Conservation (phyloP, 2,797 vertebrate genomes). For the Paguma larvata region DNA sequence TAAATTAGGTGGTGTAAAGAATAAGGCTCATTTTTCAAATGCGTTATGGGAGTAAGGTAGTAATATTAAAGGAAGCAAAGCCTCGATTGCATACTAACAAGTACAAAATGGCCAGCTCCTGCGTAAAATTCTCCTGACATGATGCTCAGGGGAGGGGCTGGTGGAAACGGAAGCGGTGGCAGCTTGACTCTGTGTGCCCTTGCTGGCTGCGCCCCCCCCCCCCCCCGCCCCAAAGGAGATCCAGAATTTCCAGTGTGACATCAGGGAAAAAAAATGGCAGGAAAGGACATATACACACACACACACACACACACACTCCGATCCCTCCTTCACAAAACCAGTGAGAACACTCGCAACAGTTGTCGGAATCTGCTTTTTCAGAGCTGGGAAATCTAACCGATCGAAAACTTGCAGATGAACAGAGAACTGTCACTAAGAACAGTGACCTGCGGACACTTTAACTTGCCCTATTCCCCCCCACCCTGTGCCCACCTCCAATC, state of each 20-base stretch:
- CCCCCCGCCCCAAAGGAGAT: fast-evolving
- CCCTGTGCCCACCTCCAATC: neutral
- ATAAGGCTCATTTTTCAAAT: neutral
- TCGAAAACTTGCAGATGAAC: neutral
- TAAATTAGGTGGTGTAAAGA: neutral
- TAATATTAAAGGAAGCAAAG: neutral
- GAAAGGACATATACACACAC: no score
- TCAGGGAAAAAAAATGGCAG: neutral
- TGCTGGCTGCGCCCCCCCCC: fast-evolving
- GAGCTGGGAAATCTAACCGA: neutral
- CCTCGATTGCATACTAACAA: no score
- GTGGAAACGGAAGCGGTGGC: neutral
- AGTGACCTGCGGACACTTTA: neutral
- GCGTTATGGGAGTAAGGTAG: neutral
- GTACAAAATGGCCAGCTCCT: neutral
- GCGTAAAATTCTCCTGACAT: neutral
- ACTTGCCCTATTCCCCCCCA: no score
- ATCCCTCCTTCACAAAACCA: neutral
- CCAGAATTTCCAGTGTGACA: neutral
- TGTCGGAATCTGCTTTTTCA: neutral
- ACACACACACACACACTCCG: no score
- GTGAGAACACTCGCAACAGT: neutral
- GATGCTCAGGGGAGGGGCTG: no score
- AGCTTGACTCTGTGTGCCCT: no score
- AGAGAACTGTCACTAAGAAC: neutral